Evolutionary conservation across 2,888 invertebrate genomes (phyloP).

Genomic region (Petrolisthes cinctipes): DNA sequence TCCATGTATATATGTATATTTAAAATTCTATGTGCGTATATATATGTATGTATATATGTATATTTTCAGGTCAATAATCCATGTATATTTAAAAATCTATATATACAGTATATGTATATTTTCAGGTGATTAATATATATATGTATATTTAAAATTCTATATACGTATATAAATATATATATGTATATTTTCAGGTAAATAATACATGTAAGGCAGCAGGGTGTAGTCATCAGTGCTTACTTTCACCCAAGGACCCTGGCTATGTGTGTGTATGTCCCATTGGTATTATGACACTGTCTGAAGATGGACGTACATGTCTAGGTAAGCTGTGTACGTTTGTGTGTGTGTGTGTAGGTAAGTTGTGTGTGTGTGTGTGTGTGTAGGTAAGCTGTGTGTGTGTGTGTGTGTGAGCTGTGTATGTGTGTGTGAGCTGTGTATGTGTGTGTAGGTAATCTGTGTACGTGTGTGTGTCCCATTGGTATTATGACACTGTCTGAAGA

Average conservation of each 20-base stretch:
- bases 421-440: no score
- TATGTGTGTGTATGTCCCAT: slow-evolving; percentile 5
- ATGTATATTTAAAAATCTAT: no score
- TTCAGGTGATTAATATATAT: neutral
- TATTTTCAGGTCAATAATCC: no score
- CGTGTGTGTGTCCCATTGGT: no score
- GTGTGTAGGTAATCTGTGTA: no score
- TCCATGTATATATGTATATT: no score
- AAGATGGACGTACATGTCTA: slow-evolving; percentile 11
- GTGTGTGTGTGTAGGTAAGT: neutral
- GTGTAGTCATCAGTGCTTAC: slow-evolving; percentile 22
- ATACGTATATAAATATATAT: neutral
- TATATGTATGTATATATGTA: no score
- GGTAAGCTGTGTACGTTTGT: neutral
- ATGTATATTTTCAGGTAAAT: neutral
- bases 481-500: no score
- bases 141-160: neutral
- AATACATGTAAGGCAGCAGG: neutral
- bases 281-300: neutral
- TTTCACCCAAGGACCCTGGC: neutral
- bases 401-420: no score
- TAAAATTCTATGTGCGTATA: no score
- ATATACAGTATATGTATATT: neutral
- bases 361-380: no score
- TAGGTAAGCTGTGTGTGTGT: no score